phyloP scores from a whole-genome alignment of 2,797 vertebrate genomes.

The Zenarchopterus dispar region DNA sequence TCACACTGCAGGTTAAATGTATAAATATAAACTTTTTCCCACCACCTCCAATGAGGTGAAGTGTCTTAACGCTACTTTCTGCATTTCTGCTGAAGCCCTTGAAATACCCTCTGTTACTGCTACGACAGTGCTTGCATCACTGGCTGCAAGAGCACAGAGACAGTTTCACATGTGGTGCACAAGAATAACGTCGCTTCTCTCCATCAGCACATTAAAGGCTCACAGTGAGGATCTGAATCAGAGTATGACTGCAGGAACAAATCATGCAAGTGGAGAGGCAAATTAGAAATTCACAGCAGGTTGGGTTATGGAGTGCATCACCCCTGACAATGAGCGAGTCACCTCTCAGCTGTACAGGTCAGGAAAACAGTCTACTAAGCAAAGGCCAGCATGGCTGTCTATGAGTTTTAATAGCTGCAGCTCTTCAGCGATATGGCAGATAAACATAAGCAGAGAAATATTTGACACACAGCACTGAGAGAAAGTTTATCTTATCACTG shows the following conservation, averaged over 20 bases:
- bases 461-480: conserved; percentile 26
- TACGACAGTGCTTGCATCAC: conserved; percentile 59
- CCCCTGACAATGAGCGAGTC: conserved; percentile 64
- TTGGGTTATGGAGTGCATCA: conserved; percentile 63
- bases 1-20: conserved; percentile 29
- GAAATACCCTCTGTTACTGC: conserved; percentile 73
- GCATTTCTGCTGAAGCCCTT: conserved; percentile 68
- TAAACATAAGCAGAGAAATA: conserved; percentile 56
- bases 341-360: conserved; percentile 66
- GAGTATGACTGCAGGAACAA: conserved; percentile 55
- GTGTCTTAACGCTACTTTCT: conserved; percentile 44
- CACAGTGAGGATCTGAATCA: conserved; percentile 46
- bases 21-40: conserved; percentile 37
- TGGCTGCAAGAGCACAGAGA: conserved; percentile 61
- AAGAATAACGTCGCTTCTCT: conserved; percentile 58
- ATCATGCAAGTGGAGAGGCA: conserved; percentile 64
- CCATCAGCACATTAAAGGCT: conserved; percentile 57
- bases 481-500: conserved; percentile 4
- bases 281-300: conserved; percentile 74
- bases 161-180: conserved; percentile 64
- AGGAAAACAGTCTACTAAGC: conserved; percentile 71
- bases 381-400: conserved; percentile 61
- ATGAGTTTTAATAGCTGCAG: conserved; percentile 64
- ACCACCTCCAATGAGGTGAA: conserved; percentile 20
- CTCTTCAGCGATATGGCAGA: conserved; percentile 65